These are phyloP conservation scores for Zeus faber DNA, from an alignment of 2,113 vertebrate species.

Conservation along the genomic window DNA sequence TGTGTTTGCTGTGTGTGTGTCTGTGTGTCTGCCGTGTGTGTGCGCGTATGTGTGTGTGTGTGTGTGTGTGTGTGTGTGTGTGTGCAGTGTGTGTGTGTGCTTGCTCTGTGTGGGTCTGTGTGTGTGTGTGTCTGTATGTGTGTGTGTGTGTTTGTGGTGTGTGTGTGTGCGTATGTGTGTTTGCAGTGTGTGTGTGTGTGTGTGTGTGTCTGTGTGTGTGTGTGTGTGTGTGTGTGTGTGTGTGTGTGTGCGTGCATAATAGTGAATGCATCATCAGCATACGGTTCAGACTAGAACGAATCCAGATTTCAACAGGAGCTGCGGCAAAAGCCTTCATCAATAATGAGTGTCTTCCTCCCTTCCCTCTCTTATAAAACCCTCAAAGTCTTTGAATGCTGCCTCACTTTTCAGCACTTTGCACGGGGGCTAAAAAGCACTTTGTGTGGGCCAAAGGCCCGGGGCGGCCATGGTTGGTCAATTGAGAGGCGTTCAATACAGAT, in stretches of 20 bases:
- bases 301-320: conserved; percentile 26
- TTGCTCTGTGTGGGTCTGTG: too few species aligned
- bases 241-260: conserved; percentile 1
- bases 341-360: conserved; percentile 30
- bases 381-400: conserved; percentile 15
- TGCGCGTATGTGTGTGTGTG: too few species aligned
- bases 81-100: too few species aligned
- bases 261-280: conserved; percentile 48
- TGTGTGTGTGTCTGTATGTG: not conserved
- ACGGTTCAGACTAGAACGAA: conserved; percentile 54
- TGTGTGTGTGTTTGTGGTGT: conserved; percentile 5
- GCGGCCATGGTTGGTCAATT: conserved; percentile 40
- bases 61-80: too few species aligned
- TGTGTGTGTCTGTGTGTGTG: not conserved
- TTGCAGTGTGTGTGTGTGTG: conserved; percentile 7
- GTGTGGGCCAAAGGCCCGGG: conserved; percentile 37
- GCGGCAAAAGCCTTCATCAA: conserved; percentile 9
- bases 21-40: too few species aligned
- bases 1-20: too few species aligned
- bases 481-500: conserved; percentile 46
- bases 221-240: conserved; percentile 13
- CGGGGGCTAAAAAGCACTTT: conserved; percentile 46
- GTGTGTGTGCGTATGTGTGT: not conserved
- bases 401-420: conserved; percentile 29
- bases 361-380: conserved; percentile 6